Evolutionary conservation across 35 echinoderm and acorn worm genomes (phyloP).

Genomic region (Eucidaris tribuloides): DNA sequence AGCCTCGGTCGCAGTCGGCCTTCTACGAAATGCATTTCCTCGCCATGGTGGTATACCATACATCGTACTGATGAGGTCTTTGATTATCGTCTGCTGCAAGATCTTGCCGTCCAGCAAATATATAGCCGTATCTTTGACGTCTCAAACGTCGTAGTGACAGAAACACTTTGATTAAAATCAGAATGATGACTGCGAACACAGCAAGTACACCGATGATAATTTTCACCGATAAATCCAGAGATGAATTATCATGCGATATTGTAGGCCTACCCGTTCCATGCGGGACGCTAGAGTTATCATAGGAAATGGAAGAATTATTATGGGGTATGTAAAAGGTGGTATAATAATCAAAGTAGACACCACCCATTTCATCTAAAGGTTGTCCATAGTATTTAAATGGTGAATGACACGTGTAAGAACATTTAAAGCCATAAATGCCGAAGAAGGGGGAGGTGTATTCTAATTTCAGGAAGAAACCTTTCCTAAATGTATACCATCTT

Average conservation of each 20-base stretch:
- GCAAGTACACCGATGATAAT: not conserved
- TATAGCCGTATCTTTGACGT: not conserved
- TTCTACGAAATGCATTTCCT: not conserved
- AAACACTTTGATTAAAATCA: not conserved
- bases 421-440: not conserved
- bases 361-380: not conserved
- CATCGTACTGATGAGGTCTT: not conserved
- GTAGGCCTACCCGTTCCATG: not conserved
- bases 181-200: not conserved
- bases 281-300: not conserved
- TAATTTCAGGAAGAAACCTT: too few relatives aligned
- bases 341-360: not conserved
- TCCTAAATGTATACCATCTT: not conserved
- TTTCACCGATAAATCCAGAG: not conserved
- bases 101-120: not conserved
- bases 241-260: not conserved
- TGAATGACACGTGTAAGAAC: not conserved
- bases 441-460: not conserved
- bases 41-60: not conserved
- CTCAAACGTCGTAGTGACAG: not conserved
- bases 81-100: not conserved
- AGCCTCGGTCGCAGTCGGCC: constrained; percentile 1
- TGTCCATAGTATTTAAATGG: not conserved
- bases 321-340: not conserved
- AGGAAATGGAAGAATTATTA: not conserved